Conservation (phyloP, 2,888 invertebrate genomes). For the Capitulum mitella region DNA sequence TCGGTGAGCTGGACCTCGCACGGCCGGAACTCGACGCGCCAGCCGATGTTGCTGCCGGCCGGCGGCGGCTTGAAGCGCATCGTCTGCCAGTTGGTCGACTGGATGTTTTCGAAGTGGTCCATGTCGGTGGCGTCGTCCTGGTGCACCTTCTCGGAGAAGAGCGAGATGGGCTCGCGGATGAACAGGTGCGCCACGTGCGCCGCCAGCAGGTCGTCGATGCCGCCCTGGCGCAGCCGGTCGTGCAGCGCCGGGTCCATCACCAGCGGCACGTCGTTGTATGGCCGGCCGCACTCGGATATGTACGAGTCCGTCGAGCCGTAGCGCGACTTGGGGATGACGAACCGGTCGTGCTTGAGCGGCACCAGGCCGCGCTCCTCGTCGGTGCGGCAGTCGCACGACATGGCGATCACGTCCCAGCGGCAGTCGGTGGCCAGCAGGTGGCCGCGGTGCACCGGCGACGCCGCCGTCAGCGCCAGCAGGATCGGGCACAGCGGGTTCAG, state of each 20-base stretch:
- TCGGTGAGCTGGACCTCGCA: conserved; percentile 98
- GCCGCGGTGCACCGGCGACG: conserved; percentile 89
- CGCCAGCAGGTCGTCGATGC: conserved; percentile 86
- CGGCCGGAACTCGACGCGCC: conserved; percentile 98
- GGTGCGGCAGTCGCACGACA: conserved; percentile 91
- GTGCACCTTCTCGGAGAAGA: conserved; percentile 89
- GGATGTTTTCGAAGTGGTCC: conserved; percentile 99
- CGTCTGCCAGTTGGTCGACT: conserved; percentile 99
- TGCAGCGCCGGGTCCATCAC: conserved; percentile 78
- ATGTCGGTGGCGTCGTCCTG: conserved; percentile 89
- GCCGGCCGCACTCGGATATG: conserved; percentile 53
- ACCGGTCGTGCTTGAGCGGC: conserved; percentile 62
- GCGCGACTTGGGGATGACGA: conserved; percentile 80
- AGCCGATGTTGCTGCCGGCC: conserved; percentile 90
- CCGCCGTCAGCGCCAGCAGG: conserved; percentile 92
- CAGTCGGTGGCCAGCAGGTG: conserved; percentile 92
- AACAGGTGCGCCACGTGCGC: conserved; percentile 97
- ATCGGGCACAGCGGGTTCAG: conserved; percentile 94
- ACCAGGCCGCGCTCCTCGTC: conserved; percentile 78
- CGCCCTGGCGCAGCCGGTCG: conserved; percentile 70
- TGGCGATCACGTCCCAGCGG: conserved; percentile 89
- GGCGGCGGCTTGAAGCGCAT: conserved; percentile 99
- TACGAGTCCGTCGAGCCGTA: conserved; percentile 98
- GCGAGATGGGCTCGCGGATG: conserved; percentile 89
- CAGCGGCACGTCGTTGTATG: conserved; percentile 87